These are phyloP conservation scores for Neotoma lepida DNA, from an alignment of 2,113 vertebrate species.

Conservation along the genomic window DNA sequence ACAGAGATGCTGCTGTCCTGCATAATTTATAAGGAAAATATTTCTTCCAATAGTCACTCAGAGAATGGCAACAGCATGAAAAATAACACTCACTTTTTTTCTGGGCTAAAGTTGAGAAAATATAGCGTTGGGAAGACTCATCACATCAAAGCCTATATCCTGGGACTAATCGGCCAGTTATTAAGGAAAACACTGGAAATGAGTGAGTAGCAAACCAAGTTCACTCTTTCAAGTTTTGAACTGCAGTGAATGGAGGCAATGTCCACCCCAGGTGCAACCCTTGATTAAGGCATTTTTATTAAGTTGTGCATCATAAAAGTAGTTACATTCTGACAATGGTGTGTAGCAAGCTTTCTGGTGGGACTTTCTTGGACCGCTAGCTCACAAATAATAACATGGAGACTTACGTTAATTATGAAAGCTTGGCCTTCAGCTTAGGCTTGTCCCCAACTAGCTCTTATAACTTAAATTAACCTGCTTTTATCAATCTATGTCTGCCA, in stretches of 20 bases:
- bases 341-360: neutral
- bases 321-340: neutral
- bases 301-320: neutral
- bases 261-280: neutral
- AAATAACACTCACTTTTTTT: neutral
- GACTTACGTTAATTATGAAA: neutral
- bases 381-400: neutral
- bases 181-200: neutral
- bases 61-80: neutral
- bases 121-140: neutral
- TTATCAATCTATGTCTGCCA: neutral
- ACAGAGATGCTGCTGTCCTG: neutral
- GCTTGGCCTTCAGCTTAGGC: neutral
- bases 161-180: neutral
- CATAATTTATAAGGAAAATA: neutral
- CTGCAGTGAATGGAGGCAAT: neutral
- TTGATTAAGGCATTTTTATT: conserved; percentile 25
- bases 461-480: neutral
- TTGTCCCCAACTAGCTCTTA: neutral
- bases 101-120: neutral
- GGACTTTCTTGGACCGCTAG: neutral
- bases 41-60: neutral
- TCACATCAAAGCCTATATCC: neutral
- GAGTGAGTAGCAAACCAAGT: neutral
- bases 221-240: neutral